Evolutionary conservation across 2,797 vertebrate genomes (phyloP).

Genomic region (Betta splendens): DNA sequence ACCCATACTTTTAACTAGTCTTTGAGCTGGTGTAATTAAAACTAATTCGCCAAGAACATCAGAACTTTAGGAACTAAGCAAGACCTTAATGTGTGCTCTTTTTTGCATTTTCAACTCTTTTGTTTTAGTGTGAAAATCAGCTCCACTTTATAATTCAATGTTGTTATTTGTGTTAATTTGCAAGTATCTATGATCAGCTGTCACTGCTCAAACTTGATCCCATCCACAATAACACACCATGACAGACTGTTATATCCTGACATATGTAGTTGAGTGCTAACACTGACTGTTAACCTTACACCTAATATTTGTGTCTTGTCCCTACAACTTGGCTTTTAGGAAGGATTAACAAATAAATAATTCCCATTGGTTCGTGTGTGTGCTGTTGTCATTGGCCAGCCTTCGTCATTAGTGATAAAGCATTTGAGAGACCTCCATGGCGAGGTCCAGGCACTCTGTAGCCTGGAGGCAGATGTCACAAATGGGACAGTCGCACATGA

Average conservation of each 20-base stretch:
- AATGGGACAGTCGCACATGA: conserved; percentile 60
- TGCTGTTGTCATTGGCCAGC: conserved; percentile 26
- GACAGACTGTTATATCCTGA: conserved; percentile 21
- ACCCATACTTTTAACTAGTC: conserved; percentile 22
- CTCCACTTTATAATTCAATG: conserved; percentile 15
- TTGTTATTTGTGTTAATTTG: conserved; percentile 1
- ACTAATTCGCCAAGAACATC: conserved; percentile 17
- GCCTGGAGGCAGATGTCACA: conserved; percentile 77
- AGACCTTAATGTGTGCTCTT: conserved; percentile 10
- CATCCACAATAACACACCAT: conserved; percentile 25
- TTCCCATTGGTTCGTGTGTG: conserved; percentile 36
- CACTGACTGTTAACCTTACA: conserved; percentile 58
- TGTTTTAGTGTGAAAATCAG: conserved; percentile 21
- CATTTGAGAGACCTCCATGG: conserved; percentile 83
- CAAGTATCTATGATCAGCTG: conserved; percentile 8
- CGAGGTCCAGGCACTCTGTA: conserved; percentile 82
- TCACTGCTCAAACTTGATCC: conserved; percentile 15
- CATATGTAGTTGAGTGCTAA: conserved; percentile 39
- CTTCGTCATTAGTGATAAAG: conserved; percentile 68
- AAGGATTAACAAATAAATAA: conserved; percentile 67
- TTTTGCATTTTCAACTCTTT: conserved; percentile 15
- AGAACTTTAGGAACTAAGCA: conserved; percentile 7
- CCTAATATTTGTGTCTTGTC: conserved; percentile 47
- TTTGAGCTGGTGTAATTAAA: conserved; percentile 12
- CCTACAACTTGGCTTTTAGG: conserved; percentile 50